These are phyloP conservation scores for Calliopum simillimum DNA, from an alignment of 2,888 invertebrate species.

Conservation along the genomic window DNA sequence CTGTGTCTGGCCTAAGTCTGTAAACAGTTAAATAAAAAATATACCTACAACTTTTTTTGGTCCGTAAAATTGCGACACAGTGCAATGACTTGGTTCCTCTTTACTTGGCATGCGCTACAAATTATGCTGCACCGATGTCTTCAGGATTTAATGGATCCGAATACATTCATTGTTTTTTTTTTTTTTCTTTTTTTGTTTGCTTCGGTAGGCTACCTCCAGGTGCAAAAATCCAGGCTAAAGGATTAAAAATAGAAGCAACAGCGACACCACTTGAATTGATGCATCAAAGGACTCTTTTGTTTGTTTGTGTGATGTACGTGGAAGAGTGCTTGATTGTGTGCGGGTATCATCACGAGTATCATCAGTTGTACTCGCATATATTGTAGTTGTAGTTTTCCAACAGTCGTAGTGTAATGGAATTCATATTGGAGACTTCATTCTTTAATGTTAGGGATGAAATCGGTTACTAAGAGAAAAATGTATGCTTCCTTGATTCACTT, in stretches of 20 bases:
- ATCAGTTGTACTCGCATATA: too few relatives aligned
- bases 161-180: too few relatives aligned
- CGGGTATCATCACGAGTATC: slow-evolving; percentile 14
- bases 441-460: too few relatives aligned
- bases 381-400: slow-evolving; percentile 8
- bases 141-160: too few relatives aligned
- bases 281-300: slow-evolving; percentile 12
- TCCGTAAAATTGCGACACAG: slow-evolving; percentile 4
- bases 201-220: slow-evolving; percentile 11
- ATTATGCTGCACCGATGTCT: not conserved
- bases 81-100: slow-evolving; percentile 30
- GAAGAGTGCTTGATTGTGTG: slow-evolving; percentile 10
- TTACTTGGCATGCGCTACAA: slow-evolving; percentile 33
- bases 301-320: not conserved
- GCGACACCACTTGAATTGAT: slow-evolving; percentile 10
- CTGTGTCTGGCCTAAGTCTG: not conserved
- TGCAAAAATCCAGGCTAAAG: slow-evolving; percentile 9
- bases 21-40: too few relatives aligned
- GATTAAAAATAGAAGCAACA: slow-evolving; percentile 8
- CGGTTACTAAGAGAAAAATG: too few relatives aligned
- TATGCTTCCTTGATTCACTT: too few relatives aligned
- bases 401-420: slow-evolving; percentile 2
- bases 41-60: slow-evolving; percentile 5
- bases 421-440: too few relatives aligned
- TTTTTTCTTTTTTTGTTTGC: not conserved